phyloP scores from a whole-genome alignment of 2,113 vertebrate species.

The Falcunculus frontatus region DNA sequence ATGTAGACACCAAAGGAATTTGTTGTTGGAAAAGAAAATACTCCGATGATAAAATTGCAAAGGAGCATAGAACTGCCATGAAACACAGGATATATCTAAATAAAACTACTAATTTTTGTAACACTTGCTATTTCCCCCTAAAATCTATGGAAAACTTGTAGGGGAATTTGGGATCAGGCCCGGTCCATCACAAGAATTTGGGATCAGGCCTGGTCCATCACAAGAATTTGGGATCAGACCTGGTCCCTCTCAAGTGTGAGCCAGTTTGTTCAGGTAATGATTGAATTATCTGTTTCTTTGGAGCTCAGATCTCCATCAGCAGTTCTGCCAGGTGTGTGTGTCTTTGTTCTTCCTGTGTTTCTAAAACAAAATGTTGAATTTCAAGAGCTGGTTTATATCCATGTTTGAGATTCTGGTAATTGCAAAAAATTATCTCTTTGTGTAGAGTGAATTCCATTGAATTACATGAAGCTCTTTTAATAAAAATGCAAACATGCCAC shows the following conservation, averaged over 20 bases:
- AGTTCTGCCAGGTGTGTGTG: not conserved
- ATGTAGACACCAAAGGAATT: not conserved
- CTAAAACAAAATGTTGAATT: not conserved
- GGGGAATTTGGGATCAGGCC: not conserved
- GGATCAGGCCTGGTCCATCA: not conserved
- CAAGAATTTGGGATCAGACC: not conserved
- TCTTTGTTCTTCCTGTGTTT: not conserved
- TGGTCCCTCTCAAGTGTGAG: not conserved
- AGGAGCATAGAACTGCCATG: not conserved
- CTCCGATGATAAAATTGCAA: not conserved
- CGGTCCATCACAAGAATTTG: not conserved
- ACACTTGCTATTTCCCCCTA: not conserved
- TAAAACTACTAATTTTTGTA: not conserved
- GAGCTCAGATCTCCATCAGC: not conserved
- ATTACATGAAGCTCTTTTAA: not conserved
- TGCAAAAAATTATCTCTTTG: not conserved
- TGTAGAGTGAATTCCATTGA: constrained; percentile 7
- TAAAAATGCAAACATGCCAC: not conserved
- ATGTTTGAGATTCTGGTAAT: not conserved
- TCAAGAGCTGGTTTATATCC: not conserved
- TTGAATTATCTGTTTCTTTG: not conserved
- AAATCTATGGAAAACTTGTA: not conserved
- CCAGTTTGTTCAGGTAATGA: not conserved
- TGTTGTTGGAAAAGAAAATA: not conserved
- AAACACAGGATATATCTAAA: not conserved